Evolutionary conservation across 2,113 vertebrate genomes (phyloP), one percentile per base, ranked within the genome.

Genomic region (Nerophis ophidion): DNA sequence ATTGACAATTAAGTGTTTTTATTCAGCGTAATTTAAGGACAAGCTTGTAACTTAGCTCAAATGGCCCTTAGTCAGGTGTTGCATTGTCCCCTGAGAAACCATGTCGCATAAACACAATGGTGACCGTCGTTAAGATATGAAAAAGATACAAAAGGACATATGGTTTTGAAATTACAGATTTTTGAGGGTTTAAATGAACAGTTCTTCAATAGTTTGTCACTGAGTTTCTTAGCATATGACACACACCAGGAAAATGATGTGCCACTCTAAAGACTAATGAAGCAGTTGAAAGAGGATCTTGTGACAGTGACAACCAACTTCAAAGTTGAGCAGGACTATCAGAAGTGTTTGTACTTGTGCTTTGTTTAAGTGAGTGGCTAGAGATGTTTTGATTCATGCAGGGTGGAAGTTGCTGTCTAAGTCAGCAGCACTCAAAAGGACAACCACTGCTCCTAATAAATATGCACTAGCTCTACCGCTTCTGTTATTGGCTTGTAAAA

Each of bases 1-100:
- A 77, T 57, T 61, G 65, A 63, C 63, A 60, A 63, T 63, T 13
- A 72, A 65, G 26, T 74, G 55, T 67, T 62, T 68, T 47, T 58
- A 6, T 56, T 44, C 40, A 44, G 10, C 11, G 38, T 38, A 56
- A 16, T 56, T 19, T 3, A 40, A 56, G 54, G 38, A 19, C 17
- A 16, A 42, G 34, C 5, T 8, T 55, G 14, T 5, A 40, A 17
- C 15, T 58, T 65, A 54, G 70, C 52, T 66, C 35, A 17, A 44
- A 45, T 56, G n/a, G 26, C 60, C 57, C 65, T 70, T 45, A 60
- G 34, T 66, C 47, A 57, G 40, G 55, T 61, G 57, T 58, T 63
- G 40, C 35, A 57, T 51, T 63, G 57, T 70, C 57, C 51, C 61
- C 45, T 67, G 16, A 71, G 64, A 53, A 62, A 12, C 44, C 16